These are phyloP conservation scores for Styela clava DNA, from an alignment of 23 tunicate genomes.

Conservation along the genomic window DNA sequence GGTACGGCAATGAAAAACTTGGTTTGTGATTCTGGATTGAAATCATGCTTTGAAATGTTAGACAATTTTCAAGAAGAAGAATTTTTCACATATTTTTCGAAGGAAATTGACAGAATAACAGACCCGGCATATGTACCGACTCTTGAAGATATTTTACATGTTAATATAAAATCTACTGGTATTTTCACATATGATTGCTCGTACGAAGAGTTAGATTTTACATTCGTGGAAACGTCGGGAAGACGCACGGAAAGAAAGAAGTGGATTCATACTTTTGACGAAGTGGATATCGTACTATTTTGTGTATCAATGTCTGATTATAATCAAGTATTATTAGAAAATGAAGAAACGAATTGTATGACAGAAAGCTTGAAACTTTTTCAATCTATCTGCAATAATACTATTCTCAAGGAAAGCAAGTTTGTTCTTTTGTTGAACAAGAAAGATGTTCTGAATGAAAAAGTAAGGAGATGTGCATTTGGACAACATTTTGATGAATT, in stretches of 20 bases:
- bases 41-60: conserved; percentile 32
- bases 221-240: conserved; percentile 50
- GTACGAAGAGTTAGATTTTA: conserved; percentile 49
- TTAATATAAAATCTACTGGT: conserved; percentile 84
- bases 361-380: conserved; percentile 41
- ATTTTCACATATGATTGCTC: conserved; percentile 62
- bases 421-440: conserved; percentile 50
- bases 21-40: conserved; percentile 65
- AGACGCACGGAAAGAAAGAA: conserved; percentile 50
- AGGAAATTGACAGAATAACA: conserved; percentile 48
- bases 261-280: conserved; percentile 60
- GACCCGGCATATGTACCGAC: conserved; percentile 52
- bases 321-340: conserved; percentile 43
- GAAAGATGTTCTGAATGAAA: conserved; percentile 47
- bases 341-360: conserved; percentile 55
- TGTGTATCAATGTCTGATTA: conserved; percentile 57
- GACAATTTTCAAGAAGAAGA: conserved; percentile 73
- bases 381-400: conserved; percentile 52
- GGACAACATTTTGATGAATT: conserved; percentile 48
- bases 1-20: conserved; percentile 39
- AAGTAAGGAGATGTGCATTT: conserved; percentile 33
- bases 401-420: conserved; percentile 18
- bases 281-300: conserved; percentile 46
- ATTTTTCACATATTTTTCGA: conserved; percentile 60
- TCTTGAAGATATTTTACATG: conserved; percentile 71